These are phyloP conservation scores for Eublepharis macularius DNA, from an alignment of 2,113 vertebrate genomes.

Conservation along the genomic window DNA sequence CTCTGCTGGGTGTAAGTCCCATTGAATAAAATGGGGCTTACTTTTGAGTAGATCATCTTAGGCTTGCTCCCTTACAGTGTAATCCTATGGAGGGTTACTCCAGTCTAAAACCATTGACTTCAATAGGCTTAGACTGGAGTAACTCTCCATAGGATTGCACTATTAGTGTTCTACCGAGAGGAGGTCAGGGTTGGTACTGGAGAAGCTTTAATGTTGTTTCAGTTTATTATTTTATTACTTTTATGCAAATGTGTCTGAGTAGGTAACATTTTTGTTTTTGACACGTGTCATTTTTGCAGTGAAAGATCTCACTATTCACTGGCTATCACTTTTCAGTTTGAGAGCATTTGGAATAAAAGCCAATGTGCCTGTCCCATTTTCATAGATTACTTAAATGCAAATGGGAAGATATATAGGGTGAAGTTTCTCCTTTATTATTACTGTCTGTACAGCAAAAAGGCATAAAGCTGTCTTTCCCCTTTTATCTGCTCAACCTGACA, in stretches of 20 bases:
- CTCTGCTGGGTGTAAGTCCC: too few species aligned
- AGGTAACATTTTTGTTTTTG: neutral
- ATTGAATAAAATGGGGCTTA: too few species aligned
- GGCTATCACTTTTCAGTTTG: neutral
- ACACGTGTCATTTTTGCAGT: neutral
- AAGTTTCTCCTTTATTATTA: constrained; percentile 14
- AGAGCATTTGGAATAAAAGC: neutral
- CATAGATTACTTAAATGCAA: constrained; percentile 14
- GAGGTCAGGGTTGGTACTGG: neutral
- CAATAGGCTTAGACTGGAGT: too few species aligned
- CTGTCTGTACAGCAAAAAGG: constrained; percentile 1
- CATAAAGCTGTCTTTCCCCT: constrained; percentile 16
- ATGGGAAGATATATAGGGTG: neutral
- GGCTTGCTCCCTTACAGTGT: too few species aligned
- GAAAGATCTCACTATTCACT: neutral
- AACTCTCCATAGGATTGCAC: too few species aligned
- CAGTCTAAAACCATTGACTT: too few species aligned
- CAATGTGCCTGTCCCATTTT: neutral
- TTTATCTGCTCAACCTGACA: constrained; percentile 18
- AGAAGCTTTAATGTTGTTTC: neutral
- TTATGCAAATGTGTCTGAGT: neutral
- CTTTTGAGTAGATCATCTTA: too few species aligned
- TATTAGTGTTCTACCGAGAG: neutral
- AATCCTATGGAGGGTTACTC: too few species aligned
- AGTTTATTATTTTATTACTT: neutral